These are phyloP conservation scores for Indri indri DNA, from an alignment of 2,113 vertebrate species.

Conservation along the genomic window DNA sequence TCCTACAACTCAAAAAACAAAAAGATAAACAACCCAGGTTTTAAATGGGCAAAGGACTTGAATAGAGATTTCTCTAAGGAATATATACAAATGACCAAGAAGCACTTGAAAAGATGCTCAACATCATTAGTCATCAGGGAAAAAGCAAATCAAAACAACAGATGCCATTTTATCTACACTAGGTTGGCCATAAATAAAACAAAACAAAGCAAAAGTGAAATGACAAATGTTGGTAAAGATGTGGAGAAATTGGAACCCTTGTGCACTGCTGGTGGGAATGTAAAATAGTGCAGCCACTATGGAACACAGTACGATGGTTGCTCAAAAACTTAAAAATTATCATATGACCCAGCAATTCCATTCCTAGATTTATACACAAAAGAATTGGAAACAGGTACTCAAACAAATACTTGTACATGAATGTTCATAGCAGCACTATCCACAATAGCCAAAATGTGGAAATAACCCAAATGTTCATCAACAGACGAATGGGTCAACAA, in stretches of 20 bases:
- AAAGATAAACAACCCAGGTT: background rate
- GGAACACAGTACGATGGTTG: background rate
- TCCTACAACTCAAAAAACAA: background rate
- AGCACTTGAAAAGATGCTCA: background rate
- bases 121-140: background rate
- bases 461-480: background rate
- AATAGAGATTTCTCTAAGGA: background rate
- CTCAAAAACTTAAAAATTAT: background rate
- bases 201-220: background rate
- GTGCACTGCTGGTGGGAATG: background rate
- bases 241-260: background rate
- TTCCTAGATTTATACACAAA: background rate
- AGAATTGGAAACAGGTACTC: background rate
- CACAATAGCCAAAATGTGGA: background rate
- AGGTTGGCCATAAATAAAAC: background rate
- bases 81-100: background rate
- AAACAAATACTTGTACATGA: background rate
- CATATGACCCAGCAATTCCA: background rate
- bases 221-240: background rate
- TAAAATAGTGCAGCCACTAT: background rate
- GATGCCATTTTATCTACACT: background rate
- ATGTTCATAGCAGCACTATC: background rate
- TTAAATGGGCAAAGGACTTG: background rate
- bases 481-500: background rate
- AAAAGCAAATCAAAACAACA: background rate